Evolutionary conservation across 1,140 invertebrate species (phyloP).

Genomic region (Macrobrachium rosenbergii): DNA sequence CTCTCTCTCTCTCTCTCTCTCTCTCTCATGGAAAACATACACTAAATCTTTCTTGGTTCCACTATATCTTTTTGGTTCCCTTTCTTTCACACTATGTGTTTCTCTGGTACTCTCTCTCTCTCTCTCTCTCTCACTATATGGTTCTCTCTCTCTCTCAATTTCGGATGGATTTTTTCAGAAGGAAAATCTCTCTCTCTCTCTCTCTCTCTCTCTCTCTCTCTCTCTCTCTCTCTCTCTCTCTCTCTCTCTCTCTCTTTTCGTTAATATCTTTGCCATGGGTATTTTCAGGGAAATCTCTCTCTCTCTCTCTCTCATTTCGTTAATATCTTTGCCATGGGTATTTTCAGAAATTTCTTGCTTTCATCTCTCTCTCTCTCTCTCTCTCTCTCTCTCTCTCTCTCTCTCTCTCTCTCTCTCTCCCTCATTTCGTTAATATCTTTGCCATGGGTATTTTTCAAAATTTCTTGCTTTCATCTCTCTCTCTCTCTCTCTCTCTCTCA

Average conservation of each 20-base stretch:
- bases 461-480: neutral
- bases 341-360: too few relatives aligned
- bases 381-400: neutral
- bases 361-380: neutral
- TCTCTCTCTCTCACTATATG: neutral
- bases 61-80: neutral
- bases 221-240: too few relatives aligned
- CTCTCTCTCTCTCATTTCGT: neutral
- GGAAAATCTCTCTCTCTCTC: too few relatives aligned
- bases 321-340: too few relatives aligned
- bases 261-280: too few relatives aligned
- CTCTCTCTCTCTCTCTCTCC: neutral
- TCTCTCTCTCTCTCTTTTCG: too few relatives aligned
- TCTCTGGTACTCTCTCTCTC: neutral
- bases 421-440: neutral
- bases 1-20: conserved; percentile 1
- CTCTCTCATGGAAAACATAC: neutral
- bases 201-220: too few relatives aligned
- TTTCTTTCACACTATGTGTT: neutral
- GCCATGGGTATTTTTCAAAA: neutral
- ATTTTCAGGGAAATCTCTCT: too few relatives aligned
- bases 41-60: neutral
- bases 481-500: neutral
- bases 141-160: too few relatives aligned
- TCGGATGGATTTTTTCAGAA: too few relatives aligned